Evolutionary conservation across 2,797 vertebrate species (phyloP), one percentile per base, ranked within the genome.

Genomic region (Enteromius mattozi): DNA sequence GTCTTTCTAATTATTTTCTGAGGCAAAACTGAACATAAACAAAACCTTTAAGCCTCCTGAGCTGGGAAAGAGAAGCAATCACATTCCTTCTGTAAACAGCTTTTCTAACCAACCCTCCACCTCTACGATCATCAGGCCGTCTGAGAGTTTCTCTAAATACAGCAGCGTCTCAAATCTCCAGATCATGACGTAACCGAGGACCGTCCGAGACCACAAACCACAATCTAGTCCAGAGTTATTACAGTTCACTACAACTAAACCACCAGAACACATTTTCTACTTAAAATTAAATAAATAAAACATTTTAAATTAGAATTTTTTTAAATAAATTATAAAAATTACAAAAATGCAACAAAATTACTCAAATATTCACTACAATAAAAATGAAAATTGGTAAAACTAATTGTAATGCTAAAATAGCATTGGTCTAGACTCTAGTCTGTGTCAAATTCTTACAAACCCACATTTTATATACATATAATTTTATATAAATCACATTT

Each of bases 181-280:
- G 68, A 33, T 81, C 24, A 45, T 82, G 69, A 86, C 80, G 70
- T 79, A 49, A 42, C 9, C 69, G 74, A 77, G 80, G 70, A 63
- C 79, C 79, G 54, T 19, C 74, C 12, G 9, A 71, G 35, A 19
- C 35, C 12, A 7, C 65, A 27, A 27, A 45, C 69, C n/a, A n/a
- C n/a, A n/a, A n/a, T n/a, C n/a, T n/a, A n/a, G n/a, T n/a, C n/a
- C n/a, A n/a, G 4, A 6, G 24, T 17, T 47, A 1, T 19, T 30
- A 30, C 0, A 0, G 7, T 2, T 6, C 24, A 72, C 70, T 19
- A 19, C 27, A 49, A 19, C 7, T 19, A 49, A 30, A 47, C 3
- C 56, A 59, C 21, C 0, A 56, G 2, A 54, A 21, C 17, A 19
- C 6, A 0, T 56, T 9, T 54, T 54, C 7, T 21, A 8, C 19